A percentile compares a stretch with the other conserved stretches of the same genome.
Conservation (phyloP, 2,797 vertebrate species). For the Malurus leucopterus region DNA sequence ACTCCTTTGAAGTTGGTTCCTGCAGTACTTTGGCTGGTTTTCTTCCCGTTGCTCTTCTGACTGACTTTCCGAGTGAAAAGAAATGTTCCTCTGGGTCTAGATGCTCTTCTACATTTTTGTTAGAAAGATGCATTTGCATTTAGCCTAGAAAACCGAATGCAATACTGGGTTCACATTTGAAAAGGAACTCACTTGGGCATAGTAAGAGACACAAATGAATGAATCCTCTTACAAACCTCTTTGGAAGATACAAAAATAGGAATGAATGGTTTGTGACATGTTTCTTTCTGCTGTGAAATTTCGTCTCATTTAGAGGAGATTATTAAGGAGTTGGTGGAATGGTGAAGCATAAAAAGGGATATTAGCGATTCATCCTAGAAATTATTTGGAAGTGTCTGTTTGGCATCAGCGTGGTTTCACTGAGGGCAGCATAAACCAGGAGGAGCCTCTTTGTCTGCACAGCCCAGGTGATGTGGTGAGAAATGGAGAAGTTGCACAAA, state of each 20-base stretch:
- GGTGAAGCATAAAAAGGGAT: neutral
- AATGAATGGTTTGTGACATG: conserved; percentile 4
- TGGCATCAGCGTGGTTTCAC: conserved; percentile 6
- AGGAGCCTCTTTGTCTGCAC: conserved; percentile 23
- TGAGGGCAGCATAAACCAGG: conserved; percentile 12
- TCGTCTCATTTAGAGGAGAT: conserved; percentile 19
- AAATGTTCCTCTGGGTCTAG: conserved; percentile 43
- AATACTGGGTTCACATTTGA: neutral
- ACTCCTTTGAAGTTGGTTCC: conserved; percentile 46
- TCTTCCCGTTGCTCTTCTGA: conserved; percentile 51
- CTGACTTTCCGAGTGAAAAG: conserved; percentile 8
- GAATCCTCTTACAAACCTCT: conserved; percentile 39
- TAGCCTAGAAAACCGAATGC: conserved; percentile 30
- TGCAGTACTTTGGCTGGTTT: conserved; percentile 55
- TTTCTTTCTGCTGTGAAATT: conserved; percentile 39
- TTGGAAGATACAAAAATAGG: conserved; percentile 18
- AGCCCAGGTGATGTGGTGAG: neutral
- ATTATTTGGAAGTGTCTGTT: conserved; percentile 4
- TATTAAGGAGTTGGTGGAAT: neutral
- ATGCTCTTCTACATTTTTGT: conserved; percentile 45
- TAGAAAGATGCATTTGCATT: conserved; percentile 63
- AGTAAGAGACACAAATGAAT: conserved; percentile 3
- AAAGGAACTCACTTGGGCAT: conserved; percentile 9
- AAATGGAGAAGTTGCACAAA: neutral
- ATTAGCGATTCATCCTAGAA: conserved; percentile 26